Evolutionary conservation across 2,888 invertebrate species (phyloP).

Genomic region (Microctonus hyperodae): DNA sequence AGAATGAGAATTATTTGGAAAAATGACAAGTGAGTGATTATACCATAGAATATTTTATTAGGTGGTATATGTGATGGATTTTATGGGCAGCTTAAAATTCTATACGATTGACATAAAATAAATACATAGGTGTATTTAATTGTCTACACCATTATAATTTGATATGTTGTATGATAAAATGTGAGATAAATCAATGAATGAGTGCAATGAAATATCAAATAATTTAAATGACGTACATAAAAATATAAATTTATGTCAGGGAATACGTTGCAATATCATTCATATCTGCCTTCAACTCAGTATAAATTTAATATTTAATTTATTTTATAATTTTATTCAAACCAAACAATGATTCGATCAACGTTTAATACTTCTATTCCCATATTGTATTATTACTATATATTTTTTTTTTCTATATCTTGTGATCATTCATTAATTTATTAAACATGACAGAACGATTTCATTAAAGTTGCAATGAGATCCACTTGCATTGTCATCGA

Average conservation of each 20-base stretch:
- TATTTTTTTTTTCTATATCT: background rate
- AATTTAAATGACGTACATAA: background rate
- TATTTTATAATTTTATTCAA: background rate
- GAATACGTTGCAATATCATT: background rate
- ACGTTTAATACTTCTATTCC: background rate
- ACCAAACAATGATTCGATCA: background rate
- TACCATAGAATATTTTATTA: background rate
- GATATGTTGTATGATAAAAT: background rate
- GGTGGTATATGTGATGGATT: background rate
- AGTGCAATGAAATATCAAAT: background rate
- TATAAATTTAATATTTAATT: background rate
- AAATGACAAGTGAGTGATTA: background rate
- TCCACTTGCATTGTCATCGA: conserved; percentile 9
- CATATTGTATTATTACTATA: background rate
- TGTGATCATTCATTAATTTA: conserved; percentile 7
- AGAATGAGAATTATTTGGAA: background rate
- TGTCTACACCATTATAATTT: background rate
- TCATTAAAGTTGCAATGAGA: conserved; percentile 16
- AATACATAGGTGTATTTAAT: background rate
- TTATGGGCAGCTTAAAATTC: background rate
- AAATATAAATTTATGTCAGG: background rate
- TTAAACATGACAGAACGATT: background rate
- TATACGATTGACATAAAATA: background rate
- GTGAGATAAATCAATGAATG: background rate
- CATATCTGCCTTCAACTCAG: background rate